Conservation (phyloP, 2,888 invertebrate species). For the Xylota segnis region DNA sequence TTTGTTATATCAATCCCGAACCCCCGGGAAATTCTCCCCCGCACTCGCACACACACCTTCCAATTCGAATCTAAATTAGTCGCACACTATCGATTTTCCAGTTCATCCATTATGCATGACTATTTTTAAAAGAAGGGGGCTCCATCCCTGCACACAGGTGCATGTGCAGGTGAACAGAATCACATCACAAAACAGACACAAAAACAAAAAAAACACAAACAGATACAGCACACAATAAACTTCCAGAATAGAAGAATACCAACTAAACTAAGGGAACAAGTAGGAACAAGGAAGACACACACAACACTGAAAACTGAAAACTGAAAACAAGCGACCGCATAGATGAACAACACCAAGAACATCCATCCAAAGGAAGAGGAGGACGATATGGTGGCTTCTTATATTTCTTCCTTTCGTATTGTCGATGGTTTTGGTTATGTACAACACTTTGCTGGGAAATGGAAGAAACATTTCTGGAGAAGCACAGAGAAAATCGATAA, state of each 20-base stretch:
- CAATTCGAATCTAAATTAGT: constrained; percentile 59
- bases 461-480: constrained; percentile 48
- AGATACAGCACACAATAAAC: constrained; percentile 37
- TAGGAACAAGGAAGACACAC: constrained; percentile 39
- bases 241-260: constrained; percentile 26
- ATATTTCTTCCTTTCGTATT: constrained; percentile 12
- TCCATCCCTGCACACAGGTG: constrained; percentile 44
- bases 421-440: constrained; percentile 55
- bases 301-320: no score
- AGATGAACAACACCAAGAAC: constrained; percentile 49
- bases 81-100: constrained; percentile 69
- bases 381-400: constrained; percentile 15
- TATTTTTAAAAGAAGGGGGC: constrained; percentile 40
- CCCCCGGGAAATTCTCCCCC: background rate
- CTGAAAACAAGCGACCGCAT: constrained; percentile 38
- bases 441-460: constrained; percentile 40
- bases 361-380: constrained; percentile 39
- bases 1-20: constrained; percentile 4
- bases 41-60: no score
- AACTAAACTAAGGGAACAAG: constrained; percentile 26
- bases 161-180: constrained; percentile 43
- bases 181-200: constrained; percentile 1
- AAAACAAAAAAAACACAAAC: constrained; percentile 15
- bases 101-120: constrained; percentile 52
- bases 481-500: constrained; percentile 66